Evolutionary conservation across 2,888 invertebrate genomes (phyloP), one percentile per base, ranked within the genome.

Genomic region (Latrodectus elegans): DNA sequence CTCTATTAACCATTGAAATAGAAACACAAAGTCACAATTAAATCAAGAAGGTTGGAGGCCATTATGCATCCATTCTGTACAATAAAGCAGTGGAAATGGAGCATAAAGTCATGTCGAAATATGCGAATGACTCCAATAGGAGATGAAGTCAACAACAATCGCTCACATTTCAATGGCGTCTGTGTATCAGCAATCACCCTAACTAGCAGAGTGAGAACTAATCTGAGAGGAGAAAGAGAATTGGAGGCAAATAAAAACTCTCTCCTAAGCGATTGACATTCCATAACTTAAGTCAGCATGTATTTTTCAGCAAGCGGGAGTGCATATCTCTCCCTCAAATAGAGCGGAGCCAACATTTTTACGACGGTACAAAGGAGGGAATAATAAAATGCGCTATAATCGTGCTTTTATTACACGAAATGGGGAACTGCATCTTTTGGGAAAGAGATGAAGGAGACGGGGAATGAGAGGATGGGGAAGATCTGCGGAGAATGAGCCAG

Each of bases 321-420:
- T 15, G 55, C 49, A 53, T 38, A 38, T 26, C 76, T 67, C 55
- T 60, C 64, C 64, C 78, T 53, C 71, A 76, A 68, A 82, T 71
- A 79, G 83, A 83, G 67, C 65, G 68, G 55, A 74, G 73, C 74
- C 83, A 64, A 73, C 82, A 82, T 84, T 84, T 84, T 84, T 84
- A 84, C 84, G 55, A 72, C 78, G 26, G 52, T 64, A 84, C 84
- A 84, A 78, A 84, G 67, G 78, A 15, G 73, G 76, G 81, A 77
- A 87, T 87, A 87, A 87, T 87, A 87, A 87, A 87, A 87, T 67
- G 86, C 86, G 77, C 77, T 77, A 81, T 87, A 87, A 87, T 87
- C 86, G 86, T 81, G 86, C 86, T 87, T 87, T 87, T 87, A 87
- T 87, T 87, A 82, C 86, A 76, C 72, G 86, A 70, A 87, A 87